Base-by-base conservation (phyloP, 2,797 vertebrate species). In the Cyprinella venusta region DNA sequence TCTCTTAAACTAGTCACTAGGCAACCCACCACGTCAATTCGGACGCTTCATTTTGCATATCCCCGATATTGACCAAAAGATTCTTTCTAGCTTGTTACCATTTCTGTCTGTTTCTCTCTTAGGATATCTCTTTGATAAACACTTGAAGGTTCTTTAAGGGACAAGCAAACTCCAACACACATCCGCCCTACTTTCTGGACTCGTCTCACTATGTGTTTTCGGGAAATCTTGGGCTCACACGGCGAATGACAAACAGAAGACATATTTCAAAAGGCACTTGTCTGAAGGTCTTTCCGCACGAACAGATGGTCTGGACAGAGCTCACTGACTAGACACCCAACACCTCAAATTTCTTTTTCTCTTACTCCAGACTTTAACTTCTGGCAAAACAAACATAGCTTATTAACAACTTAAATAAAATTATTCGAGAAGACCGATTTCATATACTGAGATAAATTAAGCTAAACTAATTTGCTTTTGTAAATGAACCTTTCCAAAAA, bases 291-390 rank as follows among this genome's bases (percentile, higher is more conserved):
- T 86, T 76, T 86, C 81, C 80, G 77, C 84, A 86, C 8, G 59
- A 87, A 87, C 89, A 91, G 89, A 90, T 89, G 90, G 86, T 84
- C 89, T 86, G 87, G 59, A 90, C 82, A 81, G 48, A 79, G 54
- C 81, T 80, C 33, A 79, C 38, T 82, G 80, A 80, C 76, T 75
- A 78, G 76, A 80, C 30, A 83, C 87, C 82, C 86, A 52, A 50
- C n/a, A 88, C 88, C 50, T 67, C 79, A 79, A 15, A 48, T 48
- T 48, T 2, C 0, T 19, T 48, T 36, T 76, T 48, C 36, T 8
- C 79, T 77, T 21, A 42, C 24, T 84, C 36, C 80, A 38, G 54
- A 65, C 26, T 36, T 63, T 72, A 50, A 67, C n/a, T 38, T 82
- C 63, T 68, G 36, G 30, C 16, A 40, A 52, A 30, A 30, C 30